Percentiles rank a stretch among this genome's conserved stretches.
Conservation (phyloP, 2,113 vertebrate species). For the Chunga burmeisteri region DNA sequence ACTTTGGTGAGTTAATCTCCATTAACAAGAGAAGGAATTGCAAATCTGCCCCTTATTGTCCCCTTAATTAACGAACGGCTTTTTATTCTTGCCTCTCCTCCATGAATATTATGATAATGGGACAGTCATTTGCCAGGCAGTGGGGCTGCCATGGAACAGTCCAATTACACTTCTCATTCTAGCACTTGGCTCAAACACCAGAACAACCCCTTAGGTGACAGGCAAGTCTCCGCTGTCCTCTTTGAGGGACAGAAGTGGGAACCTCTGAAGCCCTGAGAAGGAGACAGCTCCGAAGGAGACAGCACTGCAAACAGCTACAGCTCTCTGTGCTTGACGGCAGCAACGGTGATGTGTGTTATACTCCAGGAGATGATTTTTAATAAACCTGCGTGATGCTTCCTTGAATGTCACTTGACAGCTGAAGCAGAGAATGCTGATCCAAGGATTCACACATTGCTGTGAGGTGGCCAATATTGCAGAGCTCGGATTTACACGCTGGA, state of each 20-base stretch:
- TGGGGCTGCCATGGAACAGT: not conserved
- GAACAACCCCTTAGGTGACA: not conserved
- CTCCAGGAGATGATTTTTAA: not conserved
- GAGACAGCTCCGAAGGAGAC: fast-evolving
- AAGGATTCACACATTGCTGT: not conserved
- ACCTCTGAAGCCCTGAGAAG: not conserved
- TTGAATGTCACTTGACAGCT: not conserved
- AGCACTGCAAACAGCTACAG: fast-evolving
- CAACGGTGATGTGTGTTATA: not conserved
- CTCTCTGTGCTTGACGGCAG: not conserved
- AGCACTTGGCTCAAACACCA: not conserved
- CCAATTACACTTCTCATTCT: not conserved
- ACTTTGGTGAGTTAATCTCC: not conserved
- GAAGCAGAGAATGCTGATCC: not conserved
- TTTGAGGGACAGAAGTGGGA: not conserved
- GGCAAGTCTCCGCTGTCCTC: not conserved
- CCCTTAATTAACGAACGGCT: not conserved
- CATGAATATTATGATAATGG: not conserved
- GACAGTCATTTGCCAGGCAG: not conserved
- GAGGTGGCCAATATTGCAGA: not conserved
- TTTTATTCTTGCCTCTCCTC: not conserved
- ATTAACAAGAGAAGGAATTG: not conserved
- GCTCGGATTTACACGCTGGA: not conserved
- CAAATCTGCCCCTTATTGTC: not conserved
- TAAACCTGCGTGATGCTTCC: not conserved